These are phyloP conservation scores for Menidia menidia DNA, from an alignment of 2,797 vertebrate genomes.

Conservation along the genomic window DNA sequence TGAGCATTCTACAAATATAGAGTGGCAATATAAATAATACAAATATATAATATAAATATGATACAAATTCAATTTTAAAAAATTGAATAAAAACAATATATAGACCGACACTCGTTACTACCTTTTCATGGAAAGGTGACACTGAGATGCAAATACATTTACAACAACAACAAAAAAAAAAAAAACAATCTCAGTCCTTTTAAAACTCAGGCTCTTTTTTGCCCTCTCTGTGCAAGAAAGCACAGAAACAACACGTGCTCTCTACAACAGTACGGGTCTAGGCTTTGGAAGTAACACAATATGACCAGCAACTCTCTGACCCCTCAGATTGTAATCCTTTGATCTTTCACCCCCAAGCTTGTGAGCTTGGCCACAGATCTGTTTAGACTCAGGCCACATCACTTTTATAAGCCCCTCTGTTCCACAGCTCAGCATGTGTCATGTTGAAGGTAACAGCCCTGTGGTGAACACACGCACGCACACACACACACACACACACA, in stretches of 20 bases:
- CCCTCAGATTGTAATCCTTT: constrained; percentile 13
- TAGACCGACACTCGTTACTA: no score
- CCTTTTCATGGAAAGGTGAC: no score
- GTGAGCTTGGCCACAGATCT: constrained; percentile 37
- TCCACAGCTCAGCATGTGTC: constrained; percentile 42
- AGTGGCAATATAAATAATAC: no score
- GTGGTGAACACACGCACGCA: constrained; percentile 24
- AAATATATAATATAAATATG: no score
- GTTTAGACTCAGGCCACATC: constrained; percentile 41
- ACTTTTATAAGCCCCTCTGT: constrained; percentile 28
- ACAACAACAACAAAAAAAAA: no score
- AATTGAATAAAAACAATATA: no score
- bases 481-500: constrained; percentile 9
- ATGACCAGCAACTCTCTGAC: constrained; percentile 16
- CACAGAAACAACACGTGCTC: background rate
- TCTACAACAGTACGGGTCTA: background rate
- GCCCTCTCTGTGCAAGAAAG: background rate
- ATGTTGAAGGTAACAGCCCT: constrained; percentile 54
- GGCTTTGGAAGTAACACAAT: constrained; percentile 18
- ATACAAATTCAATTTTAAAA: no score
- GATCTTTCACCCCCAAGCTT: constrained; percentile 48
- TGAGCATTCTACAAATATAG: no score
- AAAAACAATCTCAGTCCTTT: no score
- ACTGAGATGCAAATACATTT: no score
- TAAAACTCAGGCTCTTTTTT: no score